These are phyloP conservation scores for Phrynocephalus forsythii DNA, from an alignment of 2,797 vertebrate species.

Conservation along the genomic window DNA sequence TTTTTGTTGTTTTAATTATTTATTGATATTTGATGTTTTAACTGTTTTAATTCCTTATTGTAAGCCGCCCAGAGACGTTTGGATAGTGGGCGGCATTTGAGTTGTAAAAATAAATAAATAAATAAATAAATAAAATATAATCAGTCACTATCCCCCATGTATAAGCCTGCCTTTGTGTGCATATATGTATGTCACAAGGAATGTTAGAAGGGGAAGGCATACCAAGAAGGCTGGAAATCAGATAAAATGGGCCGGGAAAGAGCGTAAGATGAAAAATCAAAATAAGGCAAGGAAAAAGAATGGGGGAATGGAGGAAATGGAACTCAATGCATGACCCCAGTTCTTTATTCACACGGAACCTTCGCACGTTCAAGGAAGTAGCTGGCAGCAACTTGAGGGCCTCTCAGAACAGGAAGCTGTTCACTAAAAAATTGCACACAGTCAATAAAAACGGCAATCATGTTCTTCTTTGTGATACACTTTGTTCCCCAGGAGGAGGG, in stretches of 20 bases:
- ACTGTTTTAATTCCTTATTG: too few species aligned
- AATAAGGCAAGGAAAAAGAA: too few species aligned
- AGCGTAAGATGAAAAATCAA: neutral
- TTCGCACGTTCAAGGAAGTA: neutral
- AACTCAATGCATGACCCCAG: neutral
- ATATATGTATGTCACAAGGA: accelerated
- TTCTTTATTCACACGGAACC: neutral
- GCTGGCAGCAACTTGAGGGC: neutral
- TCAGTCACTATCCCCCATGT: neutral
- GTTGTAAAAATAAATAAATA: too few species aligned
- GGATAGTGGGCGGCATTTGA: too few species aligned
- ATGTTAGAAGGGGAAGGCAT: neutral
- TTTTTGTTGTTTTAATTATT: too few species aligned
- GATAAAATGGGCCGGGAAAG: neutral
- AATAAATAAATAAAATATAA: neutral
- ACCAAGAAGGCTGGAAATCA: neutral
- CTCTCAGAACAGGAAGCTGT: neutral
- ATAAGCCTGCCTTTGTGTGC: accelerated
- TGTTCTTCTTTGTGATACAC: neutral
- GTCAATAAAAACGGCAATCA: neutral
- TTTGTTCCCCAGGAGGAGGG: neutral
- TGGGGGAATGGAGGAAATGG: neutral
- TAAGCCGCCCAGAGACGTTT: too few species aligned
- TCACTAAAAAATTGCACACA: neutral
- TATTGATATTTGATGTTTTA: too few species aligned